Percentiles rank a stretch among this genome's conserved stretches.
These are phyloP conservation scores for Eira barbara DNA, from an alignment of 2,113 vertebrate genomes.

Conservation along the genomic window DNA sequence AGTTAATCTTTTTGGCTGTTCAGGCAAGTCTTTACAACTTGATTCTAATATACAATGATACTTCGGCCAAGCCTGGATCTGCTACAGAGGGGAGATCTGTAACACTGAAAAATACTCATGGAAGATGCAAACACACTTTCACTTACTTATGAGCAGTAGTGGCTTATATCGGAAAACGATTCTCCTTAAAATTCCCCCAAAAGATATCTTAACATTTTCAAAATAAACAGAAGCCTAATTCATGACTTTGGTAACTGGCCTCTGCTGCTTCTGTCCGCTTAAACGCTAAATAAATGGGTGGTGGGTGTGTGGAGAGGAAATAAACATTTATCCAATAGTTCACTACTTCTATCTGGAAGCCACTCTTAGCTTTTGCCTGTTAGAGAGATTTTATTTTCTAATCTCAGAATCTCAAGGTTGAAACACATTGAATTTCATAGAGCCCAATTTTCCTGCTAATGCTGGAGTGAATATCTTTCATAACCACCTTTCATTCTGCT, in stretches of 20 bases:
- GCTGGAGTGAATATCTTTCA: not conserved
- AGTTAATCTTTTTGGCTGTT: not conserved
- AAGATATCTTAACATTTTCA: not conserved
- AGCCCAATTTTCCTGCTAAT: not conserved
- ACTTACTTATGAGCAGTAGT: not conserved
- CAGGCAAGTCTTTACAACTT: not conserved
- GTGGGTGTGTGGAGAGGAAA: fast-evolving
- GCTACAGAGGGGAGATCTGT: not conserved
- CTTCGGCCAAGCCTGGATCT: not conserved
- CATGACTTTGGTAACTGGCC: not conserved
- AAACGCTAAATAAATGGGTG: not conserved
- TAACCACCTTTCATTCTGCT: not conserved
- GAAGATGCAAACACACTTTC: not conserved
- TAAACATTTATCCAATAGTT: not conserved
- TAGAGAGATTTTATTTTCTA: not conserved
- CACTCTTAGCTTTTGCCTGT: not conserved
- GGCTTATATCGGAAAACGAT: not conserved
- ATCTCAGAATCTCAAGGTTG: not conserved
- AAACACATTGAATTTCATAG: not conserved
- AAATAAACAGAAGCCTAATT: not conserved
- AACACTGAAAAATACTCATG: not conserved
- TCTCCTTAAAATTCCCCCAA: not conserved
- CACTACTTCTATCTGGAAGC: not conserved
- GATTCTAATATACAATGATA: not conserved
- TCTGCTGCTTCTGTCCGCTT: not conserved